Percentiles rank a stretch among this genome's conserved stretches.
Conservation (phyloP, 2,888 invertebrate species). For the Chironomus tentans region DNA sequence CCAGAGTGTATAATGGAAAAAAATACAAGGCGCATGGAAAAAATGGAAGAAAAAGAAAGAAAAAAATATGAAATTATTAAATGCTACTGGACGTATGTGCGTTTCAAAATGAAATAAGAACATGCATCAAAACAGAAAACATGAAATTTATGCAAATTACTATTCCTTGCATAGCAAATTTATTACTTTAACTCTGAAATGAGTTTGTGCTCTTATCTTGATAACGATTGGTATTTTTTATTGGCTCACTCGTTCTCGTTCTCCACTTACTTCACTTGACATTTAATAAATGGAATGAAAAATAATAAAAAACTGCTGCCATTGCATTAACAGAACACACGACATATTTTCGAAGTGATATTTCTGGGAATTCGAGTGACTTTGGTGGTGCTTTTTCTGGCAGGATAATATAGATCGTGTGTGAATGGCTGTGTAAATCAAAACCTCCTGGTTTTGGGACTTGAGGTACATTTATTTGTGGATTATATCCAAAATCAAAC, state of each 20-base stretch:
- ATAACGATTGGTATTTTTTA: constrained; percentile 20
- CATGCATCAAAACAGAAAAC: constrained; percentile 20
- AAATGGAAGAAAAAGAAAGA: background rate
- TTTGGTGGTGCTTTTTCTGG: too few relatives aligned
- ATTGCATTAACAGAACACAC: background rate
- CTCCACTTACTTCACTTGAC: background rate
- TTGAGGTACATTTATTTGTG: too few relatives aligned
- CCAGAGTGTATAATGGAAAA: background rate
- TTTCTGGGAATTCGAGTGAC: too few relatives aligned
- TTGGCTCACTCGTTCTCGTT: background rate
- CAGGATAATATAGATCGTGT: too few relatives aligned
- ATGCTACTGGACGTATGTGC: constrained; percentile 19
- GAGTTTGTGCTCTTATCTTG: constrained; percentile 6
- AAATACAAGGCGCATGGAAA: background rate
- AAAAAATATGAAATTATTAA: background rate
- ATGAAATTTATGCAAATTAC: constrained; percentile 26
- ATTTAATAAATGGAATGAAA: too few relatives aligned
- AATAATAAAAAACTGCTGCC: background rate
- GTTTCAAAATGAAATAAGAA: constrained; percentile 20
- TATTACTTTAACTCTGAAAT: background rate
- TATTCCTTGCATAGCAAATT: background rate
- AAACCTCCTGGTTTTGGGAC: too few relatives aligned
- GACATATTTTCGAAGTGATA: too few relatives aligned
- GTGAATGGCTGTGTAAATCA: too few relatives aligned
- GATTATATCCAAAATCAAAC: too few relatives aligned